Conservation (phyloP, 2,113 vertebrate species). For the Excalfactoria chinensis region DNA sequence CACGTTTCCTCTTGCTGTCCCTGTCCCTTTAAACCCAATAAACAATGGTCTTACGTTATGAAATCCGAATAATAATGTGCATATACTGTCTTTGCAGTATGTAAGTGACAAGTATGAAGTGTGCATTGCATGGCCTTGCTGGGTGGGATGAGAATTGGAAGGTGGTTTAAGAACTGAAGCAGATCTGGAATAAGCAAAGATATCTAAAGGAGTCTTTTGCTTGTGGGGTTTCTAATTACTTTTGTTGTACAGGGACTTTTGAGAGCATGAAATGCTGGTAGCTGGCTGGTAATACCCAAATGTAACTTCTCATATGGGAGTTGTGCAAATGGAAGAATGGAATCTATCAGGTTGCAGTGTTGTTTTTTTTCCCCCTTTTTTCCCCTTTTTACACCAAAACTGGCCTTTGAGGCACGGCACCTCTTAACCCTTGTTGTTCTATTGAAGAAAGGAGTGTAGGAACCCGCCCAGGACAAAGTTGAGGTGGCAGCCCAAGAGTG, state of each 20-base stretch:
- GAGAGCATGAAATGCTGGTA: not conserved
- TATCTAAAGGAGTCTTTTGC: not conserved
- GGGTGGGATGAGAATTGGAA: not conserved
- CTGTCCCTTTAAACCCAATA: not conserved
- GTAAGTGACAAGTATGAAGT: not conserved
- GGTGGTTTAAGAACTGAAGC: not conserved
- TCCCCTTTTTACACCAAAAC: not conserved
- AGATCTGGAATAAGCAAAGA: not conserved
- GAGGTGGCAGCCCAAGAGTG: not conserved
- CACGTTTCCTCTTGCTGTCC: not conserved
- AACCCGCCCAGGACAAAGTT: not conserved
- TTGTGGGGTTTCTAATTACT: not conserved
- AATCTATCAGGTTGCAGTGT: not conserved
- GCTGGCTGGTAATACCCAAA: not conserved
- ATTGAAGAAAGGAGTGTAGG: not conserved
- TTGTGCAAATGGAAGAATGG: not conserved
- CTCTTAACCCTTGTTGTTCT: not conserved
- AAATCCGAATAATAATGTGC: not conserved
- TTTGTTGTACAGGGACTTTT: not conserved
- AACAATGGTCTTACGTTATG: not conserved
- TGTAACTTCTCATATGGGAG: not conserved
- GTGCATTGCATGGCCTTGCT: not conserved
- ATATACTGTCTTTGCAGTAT: not conserved
- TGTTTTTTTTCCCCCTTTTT: too few species aligned
- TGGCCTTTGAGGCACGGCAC: not conserved